Conservation (phyloP, 1,140 invertebrate species). For the Amphibalanus amphitrite region DNA sequence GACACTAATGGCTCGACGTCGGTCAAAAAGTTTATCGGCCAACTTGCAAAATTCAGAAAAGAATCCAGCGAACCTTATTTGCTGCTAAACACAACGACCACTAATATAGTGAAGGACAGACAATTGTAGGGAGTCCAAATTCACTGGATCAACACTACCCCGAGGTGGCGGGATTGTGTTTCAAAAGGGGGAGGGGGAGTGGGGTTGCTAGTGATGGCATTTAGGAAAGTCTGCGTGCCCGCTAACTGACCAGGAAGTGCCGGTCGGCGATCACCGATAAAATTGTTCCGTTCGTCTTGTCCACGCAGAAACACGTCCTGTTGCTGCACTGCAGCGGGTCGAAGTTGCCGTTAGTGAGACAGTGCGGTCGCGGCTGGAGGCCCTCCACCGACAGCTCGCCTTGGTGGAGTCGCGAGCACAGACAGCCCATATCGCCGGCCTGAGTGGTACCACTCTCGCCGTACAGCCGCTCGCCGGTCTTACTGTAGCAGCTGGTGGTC, state of each 20-base stretch:
- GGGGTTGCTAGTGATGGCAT: conserved; percentile 5
- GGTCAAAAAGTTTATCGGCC: no score
- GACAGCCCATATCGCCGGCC: conserved; percentile 12
- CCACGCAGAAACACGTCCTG: conserved; percentile 16
- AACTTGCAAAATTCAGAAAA: no score
- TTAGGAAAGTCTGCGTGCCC: conserved; percentile 5
- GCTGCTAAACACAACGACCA: no score
- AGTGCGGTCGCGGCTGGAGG: conserved; percentile 10
- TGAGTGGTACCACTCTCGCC: conserved; percentile 12
- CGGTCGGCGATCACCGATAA: conserved; percentile 3
- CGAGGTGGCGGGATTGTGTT: no score
- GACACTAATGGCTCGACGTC: no score
- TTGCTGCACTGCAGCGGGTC: conserved; percentile 17
- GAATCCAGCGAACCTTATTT: no score
- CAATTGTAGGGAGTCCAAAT: no score
- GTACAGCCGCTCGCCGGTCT: conserved; percentile 12
- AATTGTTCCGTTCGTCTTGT: conserved; percentile 11
- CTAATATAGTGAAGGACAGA: no score
- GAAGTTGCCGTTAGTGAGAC: conserved; percentile 18
- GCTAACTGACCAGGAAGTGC: background rate
- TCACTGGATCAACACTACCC: no score
- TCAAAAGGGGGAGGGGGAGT: no score
- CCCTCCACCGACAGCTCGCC: background rate
- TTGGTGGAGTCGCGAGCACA: conserved; percentile 4
- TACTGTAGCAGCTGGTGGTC: conserved; percentile 13